Evolutionary conservation across 1,140 invertebrate species (phyloP), one percentile per base, ranked within the genome.

Genomic region (Trichomalopsis sarcophagae): DNA sequence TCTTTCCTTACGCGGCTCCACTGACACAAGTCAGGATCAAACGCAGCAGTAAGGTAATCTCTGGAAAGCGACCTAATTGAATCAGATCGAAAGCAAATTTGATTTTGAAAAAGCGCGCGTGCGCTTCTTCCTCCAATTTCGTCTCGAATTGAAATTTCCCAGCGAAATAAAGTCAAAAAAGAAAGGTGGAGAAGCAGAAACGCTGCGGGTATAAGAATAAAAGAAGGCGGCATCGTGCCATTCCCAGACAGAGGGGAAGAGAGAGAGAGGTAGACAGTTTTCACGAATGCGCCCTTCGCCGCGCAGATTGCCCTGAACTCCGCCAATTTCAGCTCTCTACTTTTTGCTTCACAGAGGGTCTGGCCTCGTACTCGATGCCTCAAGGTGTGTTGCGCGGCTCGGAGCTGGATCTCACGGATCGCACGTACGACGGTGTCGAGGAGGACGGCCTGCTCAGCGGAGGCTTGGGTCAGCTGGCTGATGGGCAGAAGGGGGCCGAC

Each of bases 381-480:
- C 96, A 97, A 92, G 97, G 97, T 76, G 94, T 96, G 84, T 94
- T 94, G 78, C 94, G 96, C 74, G 96, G 96, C 0, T 91, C 94
- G 91, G 96, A 92, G 94, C 95, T 88, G 89, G 96, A 97, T 91
- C 94, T 98, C 79, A 96, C 95, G 86, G 97, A 98, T 91, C 94
- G 95, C 82, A 96, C 95, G 7, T 98, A 98, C 91, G 97, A 98
- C 91, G 97, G 97, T 30, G 90, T 94, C 79, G 95, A 95, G 89
- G 94, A 96, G 88, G 94, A 93, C 81, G 94, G 94, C 87, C 91
- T 94, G 87, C 94, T 98, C 81, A 94, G 94, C 21, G 95, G 96
- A 27, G 98, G 98, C 2, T 92, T 99, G 10, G 98, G 98, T 33
- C 97, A 98, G 91, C 94, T 99, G 73, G 96, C 96, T n/a, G 98